Evolutionary conservation across 2,113 vertebrate species (phyloP).

Genomic region (Anarhynchus alexandrinus): DNA sequence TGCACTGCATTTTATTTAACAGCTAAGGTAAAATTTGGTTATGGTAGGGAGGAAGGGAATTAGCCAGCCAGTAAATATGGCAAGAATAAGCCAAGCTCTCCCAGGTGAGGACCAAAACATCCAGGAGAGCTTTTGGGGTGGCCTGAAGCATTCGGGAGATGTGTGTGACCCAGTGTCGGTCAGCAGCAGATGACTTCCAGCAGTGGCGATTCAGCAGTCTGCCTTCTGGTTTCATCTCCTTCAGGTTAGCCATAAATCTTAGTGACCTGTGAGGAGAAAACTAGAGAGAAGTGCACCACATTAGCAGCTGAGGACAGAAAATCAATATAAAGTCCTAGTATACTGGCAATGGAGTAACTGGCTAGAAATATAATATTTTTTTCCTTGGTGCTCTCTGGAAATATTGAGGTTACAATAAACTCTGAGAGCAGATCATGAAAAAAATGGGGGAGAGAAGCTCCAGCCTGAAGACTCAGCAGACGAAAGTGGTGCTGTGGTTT

Average conservation of each 20-base stretch:
- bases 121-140: not conserved
- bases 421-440: not conserved
- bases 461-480: not conserved
- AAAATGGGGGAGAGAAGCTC: not conserved
- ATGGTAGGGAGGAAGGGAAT: not conserved
- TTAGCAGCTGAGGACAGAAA: slow-evolving; percentile 61
- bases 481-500: not conserved
- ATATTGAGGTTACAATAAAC: not conserved
- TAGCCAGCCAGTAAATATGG: not conserved
- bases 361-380: slow-evolving; percentile 9
- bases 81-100: not conserved
- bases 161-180: not conserved
- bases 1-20: not conserved
- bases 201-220: not conserved
- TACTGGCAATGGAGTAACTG: slow-evolving; percentile 19
- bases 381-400: slow-evolving; percentile 10
- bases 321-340: slow-evolving; percentile 39
- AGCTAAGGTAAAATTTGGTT: not conserved
- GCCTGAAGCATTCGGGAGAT: not conserved
- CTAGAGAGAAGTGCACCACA: slow-evolving; percentile 40
- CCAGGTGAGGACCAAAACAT: not conserved
- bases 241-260: slow-evolving; percentile 34
- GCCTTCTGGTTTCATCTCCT: slow-evolving; percentile 30
- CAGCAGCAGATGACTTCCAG: not conserved
- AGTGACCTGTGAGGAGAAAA: slow-evolving; percentile 54